Base-by-base conservation (phyloP, 2,113 vertebrate species). In the Urocynchramus pylzowi region DNA sequence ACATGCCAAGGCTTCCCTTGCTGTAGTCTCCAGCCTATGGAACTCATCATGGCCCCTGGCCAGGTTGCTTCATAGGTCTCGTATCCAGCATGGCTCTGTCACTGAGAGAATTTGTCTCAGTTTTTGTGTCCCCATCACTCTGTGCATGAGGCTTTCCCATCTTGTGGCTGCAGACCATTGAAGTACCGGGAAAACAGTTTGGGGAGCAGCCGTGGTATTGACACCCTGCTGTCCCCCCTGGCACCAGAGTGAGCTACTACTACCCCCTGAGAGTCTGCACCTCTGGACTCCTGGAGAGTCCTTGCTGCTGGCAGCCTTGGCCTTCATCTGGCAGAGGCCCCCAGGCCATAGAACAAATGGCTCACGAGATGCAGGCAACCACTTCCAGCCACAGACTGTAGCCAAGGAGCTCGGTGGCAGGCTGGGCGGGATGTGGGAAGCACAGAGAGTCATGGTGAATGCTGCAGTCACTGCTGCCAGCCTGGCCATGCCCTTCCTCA, bases 1-100 rank as follows among this genome's bases (percentile, higher is more conserved):
- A 7, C 4, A 0, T n/a, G 22, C 1, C 1, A 49, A 91, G 54
- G 24, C 28, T 84, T 65, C 45, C 30, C 15, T 61, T 2, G 0
- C 81, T 78, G 26, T 49, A 82, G 64, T 19, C 42, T 78, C 42
- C 6, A 20, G 57, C 16, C 3, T 8, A 23, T 42, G 68, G 68
- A 75, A 49, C 45, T 80, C 11, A 1, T 67, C 15, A 2, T 33
- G 78, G 65, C 69, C 14, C 3, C 7, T 39, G 59, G 54, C 56
- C 45, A 57, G 45, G n/a, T 67, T 23, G 28, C 37, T 26, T 54
- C 3, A 4, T 52, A 77, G 37, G n/a, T 89, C 50, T 81, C 0
- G 0, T 57, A n/a, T 50, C 50, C 39, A 54, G 52, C 45, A 12
- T 33, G 56, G 39, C 65, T 84, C 47, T 75, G 65, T 63, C 60